Evolutionary conservation across 2,797 vertebrate genomes (phyloP), one percentile per base, ranked within the genome.

Genomic region (Anguilla megastoma): DNA sequence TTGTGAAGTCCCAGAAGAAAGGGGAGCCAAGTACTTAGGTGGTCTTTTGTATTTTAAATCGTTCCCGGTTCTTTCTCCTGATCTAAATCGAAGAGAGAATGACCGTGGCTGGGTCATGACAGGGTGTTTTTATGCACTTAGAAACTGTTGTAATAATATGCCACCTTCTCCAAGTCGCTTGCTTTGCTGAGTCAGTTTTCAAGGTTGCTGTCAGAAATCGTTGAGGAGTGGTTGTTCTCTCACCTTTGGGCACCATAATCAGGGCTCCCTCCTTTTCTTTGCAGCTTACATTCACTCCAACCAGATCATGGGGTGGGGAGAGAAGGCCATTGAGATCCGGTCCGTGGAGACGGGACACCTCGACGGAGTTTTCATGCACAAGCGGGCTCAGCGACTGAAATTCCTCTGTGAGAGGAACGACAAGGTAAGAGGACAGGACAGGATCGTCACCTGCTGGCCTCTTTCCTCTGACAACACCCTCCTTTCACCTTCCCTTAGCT

Each of bases 271-370:
- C 50, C 6, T 92, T 87, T 54, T 95, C 93, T 95, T 95, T 92
- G 91, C 96, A 98, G 97, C 97, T 90, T 98, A 98, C 94, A 98
- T 98, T 95, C 97, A 97, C 95, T 97, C 97, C 94, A 97, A 97
- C 95, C 97, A 98, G 95, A 97, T 98, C 92, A 97, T 98, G 97
- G 97, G 97, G 95, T 98, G 97, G 97, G 97, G 97, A 92, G 97
- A 97, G 95, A 98, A 98, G 95, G 97, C 97, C 90, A 98, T 98
- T 92, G 97, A 98, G 93, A 97, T 98, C 94, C 97, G 97, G 87
- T 97, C 97, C 79, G 97, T 98, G 95, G 97, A 97, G 95, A 98
- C 97, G 33, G 97, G 97, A 89, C 97, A 97, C 93, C 95, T 98
- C 94, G 97, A 98, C 89, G 97, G 97, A 89, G 97, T 98, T 92